Evolutionary conservation across 2,888 invertebrate species (phyloP), one percentile per base, ranked within the genome.

Genomic region (Lycophotia porphyrea): DNA sequence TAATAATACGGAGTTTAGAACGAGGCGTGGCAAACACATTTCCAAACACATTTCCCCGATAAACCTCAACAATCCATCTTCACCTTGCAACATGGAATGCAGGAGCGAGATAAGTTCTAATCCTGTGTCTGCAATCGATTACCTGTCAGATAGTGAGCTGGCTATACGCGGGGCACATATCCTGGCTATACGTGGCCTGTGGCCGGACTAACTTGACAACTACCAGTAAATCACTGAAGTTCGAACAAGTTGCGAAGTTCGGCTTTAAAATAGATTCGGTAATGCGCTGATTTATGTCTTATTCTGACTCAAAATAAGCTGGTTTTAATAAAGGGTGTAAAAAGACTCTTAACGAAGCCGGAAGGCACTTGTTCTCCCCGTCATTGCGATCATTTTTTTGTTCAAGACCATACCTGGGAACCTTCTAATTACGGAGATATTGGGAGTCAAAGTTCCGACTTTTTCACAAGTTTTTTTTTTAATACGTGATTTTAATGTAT

Each of bases 71-170:
- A 34, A 76, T 61, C 15, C 39, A 78, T 67, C 39, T n/a, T 21
- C 11, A 55, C 9, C 70, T 60, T 13, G 27, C 36, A 34, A 71
- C 64, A 60, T 49, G 58, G 24, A 34, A 34, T 60, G 64, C 58
- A 39, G 71, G 24, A 65, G 58, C 70, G 24, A 71, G 70, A 58
- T 65, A 81, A 47, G 39, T 65, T 84, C 42, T 63, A 61, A 63
- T 71, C 68, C 69, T 9, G 49, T 76, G 55, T 71, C 36, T 31
- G 39, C 61, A 58, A 85, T 85, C 87, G 87, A 87, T 85, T 87
- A 70, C 70, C 81, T 74, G 87, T 81, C 84, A 71, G 71, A 58
- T 63, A 31, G 24, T 55, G 31, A 69, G 74, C 73, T 42, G 49
- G 39, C 31, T 36, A 5, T 15, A 15, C 24, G 44, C 9, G 55